Evolutionary conservation across 2,888 invertebrate species (phyloP).

Genomic region (Anarsia innoxiella): DNA sequence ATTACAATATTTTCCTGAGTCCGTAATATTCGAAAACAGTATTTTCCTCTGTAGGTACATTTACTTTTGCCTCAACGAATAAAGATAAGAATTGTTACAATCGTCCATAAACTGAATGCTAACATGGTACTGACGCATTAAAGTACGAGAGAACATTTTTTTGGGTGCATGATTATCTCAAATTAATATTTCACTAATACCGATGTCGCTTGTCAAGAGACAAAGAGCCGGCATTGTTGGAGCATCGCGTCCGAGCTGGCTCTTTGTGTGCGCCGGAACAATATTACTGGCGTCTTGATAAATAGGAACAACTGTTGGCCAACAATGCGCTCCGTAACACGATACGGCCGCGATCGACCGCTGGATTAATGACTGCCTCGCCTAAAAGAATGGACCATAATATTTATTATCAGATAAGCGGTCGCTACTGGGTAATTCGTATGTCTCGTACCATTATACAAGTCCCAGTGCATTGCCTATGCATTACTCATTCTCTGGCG

Average conservation of each 20-base stretch:
- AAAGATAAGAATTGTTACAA: too few relatives aligned
- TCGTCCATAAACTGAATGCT: too few relatives aligned
- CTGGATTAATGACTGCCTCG: constrained; percentile 71
- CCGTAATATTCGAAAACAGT: too few relatives aligned
- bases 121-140: constrained; percentile 2
- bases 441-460: constrained; percentile 64
- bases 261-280: constrained; percentile 58
- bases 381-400: constrained; percentile 73
- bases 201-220: constrained; percentile 56
- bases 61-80: too few relatives aligned
- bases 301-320: constrained; percentile 68
- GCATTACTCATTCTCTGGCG: constrained; percentile 62
- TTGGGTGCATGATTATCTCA: constrained; percentile 31
- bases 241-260: constrained; percentile 35
- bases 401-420: constrained; percentile 74
- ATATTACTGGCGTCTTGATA: constrained; percentile 70
- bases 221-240: constrained; percentile 51
- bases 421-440: constrained; percentile 70
- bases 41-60: too few relatives aligned
- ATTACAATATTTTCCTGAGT: too few relatives aligned
- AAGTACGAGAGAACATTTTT: constrained; percentile 18
- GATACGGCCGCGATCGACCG: constrained; percentile 68
- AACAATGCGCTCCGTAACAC: constrained; percentile 69
- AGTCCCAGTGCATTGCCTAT: constrained; percentile 51
- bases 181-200: constrained; percentile 58